A percentile compares a stretch with the other conserved stretches of the same genome.
These are phyloP conservation scores for Heliangelus exortis DNA, from an alignment of 2,797 vertebrate genomes.

Conservation along the genomic window DNA sequence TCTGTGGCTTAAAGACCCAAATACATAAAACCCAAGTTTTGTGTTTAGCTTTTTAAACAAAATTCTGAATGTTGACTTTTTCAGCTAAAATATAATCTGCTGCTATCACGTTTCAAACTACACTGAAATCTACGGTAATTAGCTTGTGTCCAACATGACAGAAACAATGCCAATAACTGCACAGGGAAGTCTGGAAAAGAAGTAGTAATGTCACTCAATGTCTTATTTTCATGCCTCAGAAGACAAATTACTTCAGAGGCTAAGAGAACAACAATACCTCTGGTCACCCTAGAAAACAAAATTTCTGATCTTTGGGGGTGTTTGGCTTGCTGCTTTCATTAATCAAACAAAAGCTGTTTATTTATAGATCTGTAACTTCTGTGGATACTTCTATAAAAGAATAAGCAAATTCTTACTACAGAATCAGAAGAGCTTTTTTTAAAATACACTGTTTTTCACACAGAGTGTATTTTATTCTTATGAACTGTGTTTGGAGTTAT, in stretches of 20 bases:
- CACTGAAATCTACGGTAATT: neutral
- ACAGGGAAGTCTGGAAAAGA: neutral
- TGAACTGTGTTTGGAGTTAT: neutral
- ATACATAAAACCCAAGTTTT: neutral
- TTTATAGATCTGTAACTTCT: neutral
- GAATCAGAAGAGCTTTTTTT: neutral
- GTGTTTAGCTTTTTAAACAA: neutral
- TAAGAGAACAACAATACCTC: neutral
- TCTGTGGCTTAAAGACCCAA: neutral
- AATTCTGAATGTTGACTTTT: neutral
- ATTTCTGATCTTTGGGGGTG: neutral
- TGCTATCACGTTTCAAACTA: neutral
- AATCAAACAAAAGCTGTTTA: neutral
- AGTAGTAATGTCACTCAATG: neutral
- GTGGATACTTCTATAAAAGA: neutral
- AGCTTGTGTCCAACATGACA: neutral
- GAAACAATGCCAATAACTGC: neutral
- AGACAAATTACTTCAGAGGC: neutral
- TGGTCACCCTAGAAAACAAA: neutral
- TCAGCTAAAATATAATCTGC: neutral
- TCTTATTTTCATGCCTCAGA: neutral
- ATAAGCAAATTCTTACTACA: neutral
- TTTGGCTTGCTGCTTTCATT: neutral
- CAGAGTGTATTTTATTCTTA: neutral
- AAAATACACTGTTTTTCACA: neutral